phyloP scores from a whole-genome alignment of 2,113 vertebrate genomes.

The Trematomus loennbergii region DNA sequence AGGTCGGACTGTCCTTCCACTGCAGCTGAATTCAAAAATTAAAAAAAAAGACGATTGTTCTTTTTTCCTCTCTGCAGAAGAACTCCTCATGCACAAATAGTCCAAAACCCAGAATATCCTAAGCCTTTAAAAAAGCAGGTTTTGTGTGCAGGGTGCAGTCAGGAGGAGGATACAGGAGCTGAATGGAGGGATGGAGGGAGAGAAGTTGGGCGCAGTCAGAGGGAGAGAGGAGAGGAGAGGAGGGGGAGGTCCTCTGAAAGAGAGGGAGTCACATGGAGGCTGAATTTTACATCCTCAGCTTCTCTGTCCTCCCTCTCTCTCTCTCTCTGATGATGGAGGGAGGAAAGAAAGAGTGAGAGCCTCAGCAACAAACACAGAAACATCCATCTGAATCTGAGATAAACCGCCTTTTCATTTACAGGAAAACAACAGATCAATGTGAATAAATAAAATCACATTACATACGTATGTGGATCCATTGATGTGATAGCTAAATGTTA shows the following conservation, averaged over 20 bases:
- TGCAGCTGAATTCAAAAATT: conserved; percentile 17
- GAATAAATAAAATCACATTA: neutral
- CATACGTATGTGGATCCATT: no score
- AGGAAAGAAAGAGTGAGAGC: conserved; percentile 28
- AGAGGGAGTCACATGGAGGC: conserved; percentile 58
- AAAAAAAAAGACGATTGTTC: neutral
- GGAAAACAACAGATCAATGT: neutral
- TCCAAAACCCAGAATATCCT: conserved; percentile 58
- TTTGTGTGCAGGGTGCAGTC: conserved; percentile 55
- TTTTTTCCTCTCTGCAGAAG: neutral
- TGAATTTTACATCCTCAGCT: conserved; percentile 38
- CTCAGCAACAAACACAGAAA: conserved; percentile 44
- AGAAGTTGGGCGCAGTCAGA: conserved; percentile 72
- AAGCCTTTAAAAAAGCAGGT: conserved; percentile 21
- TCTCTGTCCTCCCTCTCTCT: conserved; percentile 49
- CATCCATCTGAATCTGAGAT: conserved; percentile 27
- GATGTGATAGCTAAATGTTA: no score
- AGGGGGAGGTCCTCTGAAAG: conserved; percentile 59
- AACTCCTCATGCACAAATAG: conserved; percentile 56
- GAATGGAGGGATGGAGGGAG: conserved; percentile 62
- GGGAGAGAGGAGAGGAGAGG: conserved; percentile 51
- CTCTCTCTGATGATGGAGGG: conserved; percentile 76
- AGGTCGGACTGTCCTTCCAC: conserved; percentile 54
- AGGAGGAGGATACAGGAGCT: conserved; percentile 50
- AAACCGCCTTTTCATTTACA: conserved; percentile 9